Base-by-base conservation (phyloP, 1,140 invertebrate species). In the Aethina tumida region DNA sequence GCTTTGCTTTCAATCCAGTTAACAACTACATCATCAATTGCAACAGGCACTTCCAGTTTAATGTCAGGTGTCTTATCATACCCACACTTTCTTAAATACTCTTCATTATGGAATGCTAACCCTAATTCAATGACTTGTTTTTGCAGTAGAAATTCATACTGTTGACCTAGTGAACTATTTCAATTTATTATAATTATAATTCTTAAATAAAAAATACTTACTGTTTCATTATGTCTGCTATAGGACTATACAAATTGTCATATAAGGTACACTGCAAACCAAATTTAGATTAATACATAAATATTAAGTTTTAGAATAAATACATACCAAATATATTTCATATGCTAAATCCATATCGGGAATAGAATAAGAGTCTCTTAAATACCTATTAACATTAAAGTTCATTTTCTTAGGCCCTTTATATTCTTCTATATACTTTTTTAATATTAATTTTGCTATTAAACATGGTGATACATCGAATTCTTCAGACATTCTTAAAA, bases 1-100 rank as follows among this genome's bases (percentile, higher is more conserved):
- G 91, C 92, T 68, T 97, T 96, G 45, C 90, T 94, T 66, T 97
- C 93, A 43, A 97, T 90, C 93, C 92, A 97, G 62, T 94, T 92
- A 0, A 96, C 74, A 13, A 95, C 74, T 55, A 79, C 75, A 4
- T 84, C 86, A 66, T 88, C 79, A 16, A 91, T 74, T 19, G 84
- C 82, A 39, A 95, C 81, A 2, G 92, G 92, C 16, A 94, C 69
- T 56, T 91, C 84, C 28, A 97, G 66, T 65, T 92, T 93, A 15
- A 92, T 73, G 63, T 96, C 93, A 5, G 92, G 92, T 7, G 93
- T 97, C 68, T 96, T 97, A 59, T 96, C 91, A 64, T 87, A 95
- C 2, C 92, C 91, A 58, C 77, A 71, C 25, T 69, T 66, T 43
- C 88, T 65, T 22, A 96, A 66, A 40, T 85, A 72, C 38, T 82